Base-by-base conservation (phyloP, 1,140 invertebrate species). In the Pachypeltis micranthus region DNA sequence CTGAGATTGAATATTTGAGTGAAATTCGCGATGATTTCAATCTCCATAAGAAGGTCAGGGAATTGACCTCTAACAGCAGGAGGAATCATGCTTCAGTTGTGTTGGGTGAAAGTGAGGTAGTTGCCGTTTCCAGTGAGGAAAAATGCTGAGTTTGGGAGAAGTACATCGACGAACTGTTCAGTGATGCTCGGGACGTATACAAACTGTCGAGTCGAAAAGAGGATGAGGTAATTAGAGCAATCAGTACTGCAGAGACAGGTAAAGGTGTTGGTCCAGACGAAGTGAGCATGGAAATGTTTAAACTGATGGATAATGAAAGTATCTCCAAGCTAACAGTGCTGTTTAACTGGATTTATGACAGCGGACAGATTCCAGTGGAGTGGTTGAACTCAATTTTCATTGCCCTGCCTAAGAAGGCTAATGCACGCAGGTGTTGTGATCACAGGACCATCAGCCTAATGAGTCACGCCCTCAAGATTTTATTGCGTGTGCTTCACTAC, bases 91-190 rank as follows among this genome's bases (percentile, higher is more conserved):
- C 31, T 3, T 3, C 23, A 16, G 44, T 61, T 21, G 28, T 23
- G 29, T 23, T 26, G 4, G 51, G 63, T 57, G 47, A 28, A 56
- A 63, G 24, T 27, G 54, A 34, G 4, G 57, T n/a, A 27, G 55
- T 65, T n/a, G 14, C 55, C 10, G 27, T 64, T 34, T 34, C 39
- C 23, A 16, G 25, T 14, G 44, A 63, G 25, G 54, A 57, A 10
- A 63, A 59, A 63, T 4, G 65, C 64, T 7, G 25, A 51, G 34
- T 29, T 28, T 39, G 59, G 66, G 66, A 63, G 60, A 67, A 66
- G 67, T 60, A 62, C 60, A 62, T 70, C 64, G 55, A 68, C 65
- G 62, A 21, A 65, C n/a, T n/a, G n/a, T n/a, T n/a, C n/a, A n/a
- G n/a, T n/a, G n/a, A n/a, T n/a, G n/a, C n/a, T n/a, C n/a, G n/a